Conservation (phyloP, 2,888 invertebrate species). For the Noctua pronuba region DNA sequence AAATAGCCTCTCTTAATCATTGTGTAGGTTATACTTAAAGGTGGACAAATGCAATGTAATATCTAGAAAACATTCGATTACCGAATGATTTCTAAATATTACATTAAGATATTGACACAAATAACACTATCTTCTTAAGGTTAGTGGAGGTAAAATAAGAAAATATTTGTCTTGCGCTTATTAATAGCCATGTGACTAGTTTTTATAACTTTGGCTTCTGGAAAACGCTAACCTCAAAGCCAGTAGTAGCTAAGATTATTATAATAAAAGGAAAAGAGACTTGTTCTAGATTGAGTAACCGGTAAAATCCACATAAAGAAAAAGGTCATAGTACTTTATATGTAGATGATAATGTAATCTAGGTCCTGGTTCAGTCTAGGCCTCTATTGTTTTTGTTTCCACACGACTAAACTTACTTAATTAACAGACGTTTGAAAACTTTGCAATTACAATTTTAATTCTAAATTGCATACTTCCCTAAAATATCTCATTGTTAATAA, state of each 20-base stretch:
- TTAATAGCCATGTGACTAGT: slow-evolving; percentile 10
- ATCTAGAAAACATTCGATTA: not conserved
- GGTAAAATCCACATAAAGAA: slow-evolving; percentile 26
- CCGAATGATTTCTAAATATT: not conserved
- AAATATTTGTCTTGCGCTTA: slow-evolving; percentile 7
- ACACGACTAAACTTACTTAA: not conserved
- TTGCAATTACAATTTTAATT: not conserved
- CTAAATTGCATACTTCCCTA: not conserved
- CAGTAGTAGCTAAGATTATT: slow-evolving; percentile 8
- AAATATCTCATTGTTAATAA: not conserved
- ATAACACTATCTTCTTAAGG: not conserved
- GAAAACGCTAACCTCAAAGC: slow-evolving; percentile 19
- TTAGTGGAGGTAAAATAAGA: slow-evolving; percentile 7
- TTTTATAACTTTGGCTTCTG: slow-evolving; percentile 25
- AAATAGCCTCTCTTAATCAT: too few relatives aligned
- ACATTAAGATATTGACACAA: not conserved
- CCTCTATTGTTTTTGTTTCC: not conserved
- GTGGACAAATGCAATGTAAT: too few relatives aligned
- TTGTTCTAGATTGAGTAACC: slow-evolving; percentile 9
- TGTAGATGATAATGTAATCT: slow-evolving; percentile 21
- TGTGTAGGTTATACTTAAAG: too few relatives aligned
- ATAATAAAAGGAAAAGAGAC: slow-evolving; percentile 32
- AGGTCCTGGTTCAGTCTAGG: not conserved
- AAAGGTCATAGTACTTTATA: slow-evolving; percentile 13
- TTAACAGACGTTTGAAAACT: not conserved